Percentiles rank a stretch among this genome's conserved stretches.
Conservation (phyloP, 2,113 vertebrate genomes). For the Chionodraco myersi region DNA sequence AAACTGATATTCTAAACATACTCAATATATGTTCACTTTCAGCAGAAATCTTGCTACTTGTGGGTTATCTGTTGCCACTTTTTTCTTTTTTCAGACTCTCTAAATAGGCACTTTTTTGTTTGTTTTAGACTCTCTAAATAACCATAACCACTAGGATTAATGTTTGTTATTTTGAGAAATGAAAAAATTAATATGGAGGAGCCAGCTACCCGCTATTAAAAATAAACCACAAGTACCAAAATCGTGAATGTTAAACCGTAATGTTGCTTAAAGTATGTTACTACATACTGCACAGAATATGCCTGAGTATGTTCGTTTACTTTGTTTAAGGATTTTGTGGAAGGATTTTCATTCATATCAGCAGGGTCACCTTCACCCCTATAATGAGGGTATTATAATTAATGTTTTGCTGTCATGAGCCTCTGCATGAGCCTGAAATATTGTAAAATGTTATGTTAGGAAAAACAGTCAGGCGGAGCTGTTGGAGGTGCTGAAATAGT, state of each 20-base stretch:
- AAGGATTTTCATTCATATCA: not conserved
- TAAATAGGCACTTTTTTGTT: no score
- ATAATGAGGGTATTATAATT: not conserved
- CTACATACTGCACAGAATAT: not conserved
- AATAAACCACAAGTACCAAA: no score
- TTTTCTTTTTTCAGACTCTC: no score
- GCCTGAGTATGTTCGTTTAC: not conserved
- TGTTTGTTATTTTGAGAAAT: no score
- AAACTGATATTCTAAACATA: not conserved
- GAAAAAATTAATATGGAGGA: no score
- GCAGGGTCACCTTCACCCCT: conserved; percentile 25
- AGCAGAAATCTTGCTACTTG: not conserved
- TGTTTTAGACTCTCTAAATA: no score
- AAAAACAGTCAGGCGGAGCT: not conserved
- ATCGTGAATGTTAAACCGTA: not conserved
- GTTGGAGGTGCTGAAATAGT: conserved; percentile 44
- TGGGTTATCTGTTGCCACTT: no score
- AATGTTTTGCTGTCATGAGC: not conserved
- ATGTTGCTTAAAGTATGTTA: no score
- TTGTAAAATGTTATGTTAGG: not conserved
- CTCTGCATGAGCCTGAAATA: not conserved
- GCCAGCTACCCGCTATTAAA: no score
- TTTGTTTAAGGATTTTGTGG: not conserved
- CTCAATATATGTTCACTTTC: not conserved
- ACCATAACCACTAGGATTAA: no score